A percentile compares a stretch with the other conserved stretches of the same genome.
Conservation (phyloP, 2,113 vertebrate species). For the Telmatochromis brachygnathus region DNA sequence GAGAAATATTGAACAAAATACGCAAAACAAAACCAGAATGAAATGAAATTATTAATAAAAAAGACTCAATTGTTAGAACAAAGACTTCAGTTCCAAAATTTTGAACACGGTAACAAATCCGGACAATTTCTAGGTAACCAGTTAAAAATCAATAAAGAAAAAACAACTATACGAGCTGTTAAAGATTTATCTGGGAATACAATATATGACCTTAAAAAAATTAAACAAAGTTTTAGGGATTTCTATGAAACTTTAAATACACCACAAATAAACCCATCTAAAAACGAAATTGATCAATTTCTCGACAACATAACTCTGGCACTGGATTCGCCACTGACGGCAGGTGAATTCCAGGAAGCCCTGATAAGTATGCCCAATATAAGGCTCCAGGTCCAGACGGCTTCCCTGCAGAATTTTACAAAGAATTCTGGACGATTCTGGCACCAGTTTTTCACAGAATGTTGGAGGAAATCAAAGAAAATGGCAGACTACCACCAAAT, state of each 20-base stretch:
- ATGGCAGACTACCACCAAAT: too few species aligned
- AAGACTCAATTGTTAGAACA: neutral
- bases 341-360: too few species aligned
- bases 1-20: neutral
- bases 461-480: too few species aligned
- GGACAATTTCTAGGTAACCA: neutral
- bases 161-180: neutral
- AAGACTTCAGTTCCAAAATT: fast-evolving
- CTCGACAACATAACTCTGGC: neutral
- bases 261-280: neutral
- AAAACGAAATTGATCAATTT: neutral
- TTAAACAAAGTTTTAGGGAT: fast-evolving
- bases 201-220: neutral
- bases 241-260: neutral
- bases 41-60: neutral
- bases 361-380: too few species aligned
- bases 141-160: neutral
- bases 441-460: too few species aligned
- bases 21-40: neutral
- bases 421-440: too few species aligned
- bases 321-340: too few species aligned
- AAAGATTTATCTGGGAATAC: neutral
- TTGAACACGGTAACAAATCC: fast-evolving
- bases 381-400: too few species aligned
- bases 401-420: too few species aligned